These are phyloP conservation scores for Madoqua kirkii DNA, from an alignment of 2,113 vertebrate genomes.

Conservation along the genomic window DNA sequence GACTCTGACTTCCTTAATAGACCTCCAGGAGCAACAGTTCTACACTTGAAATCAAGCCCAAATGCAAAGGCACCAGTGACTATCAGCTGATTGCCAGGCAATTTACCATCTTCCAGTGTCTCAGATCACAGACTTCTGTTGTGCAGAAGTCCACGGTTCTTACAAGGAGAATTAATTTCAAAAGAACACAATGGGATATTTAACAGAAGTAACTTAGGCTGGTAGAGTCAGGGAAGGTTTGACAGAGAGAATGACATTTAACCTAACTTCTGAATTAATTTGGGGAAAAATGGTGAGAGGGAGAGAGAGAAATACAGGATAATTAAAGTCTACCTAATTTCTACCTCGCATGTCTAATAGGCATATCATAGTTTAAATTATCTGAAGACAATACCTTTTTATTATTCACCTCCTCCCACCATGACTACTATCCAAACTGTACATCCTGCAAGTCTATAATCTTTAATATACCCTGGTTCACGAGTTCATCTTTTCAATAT, in stretches of 20 bases:
- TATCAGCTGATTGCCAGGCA: not conserved
- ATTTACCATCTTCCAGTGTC: not conserved
- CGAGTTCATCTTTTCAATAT: not conserved
- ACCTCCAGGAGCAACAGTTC: not conserved
- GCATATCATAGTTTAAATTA: conserved; percentile 4
- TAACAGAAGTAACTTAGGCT: not conserved
- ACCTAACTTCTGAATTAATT: not conserved
- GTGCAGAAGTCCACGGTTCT: not conserved
- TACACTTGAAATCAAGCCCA: not conserved
- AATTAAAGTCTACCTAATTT: not conserved
- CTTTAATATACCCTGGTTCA: not conserved
- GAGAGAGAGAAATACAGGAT: not conserved
- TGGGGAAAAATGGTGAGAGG: not conserved
- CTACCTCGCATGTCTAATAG: not conserved
- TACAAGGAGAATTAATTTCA: not conserved
- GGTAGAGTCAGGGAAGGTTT: not conserved
- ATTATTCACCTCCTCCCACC: not conserved
- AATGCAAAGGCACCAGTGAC: not conserved
- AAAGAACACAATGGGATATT: not conserved
- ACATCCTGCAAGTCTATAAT: not conserved
- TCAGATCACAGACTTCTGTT: not conserved
- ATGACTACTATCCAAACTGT: not conserved
- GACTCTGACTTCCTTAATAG: not conserved
- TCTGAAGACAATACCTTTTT: not conserved
- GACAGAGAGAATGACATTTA: not conserved